These are phyloP conservation scores for Sphaeramia orbicularis DNA, from an alignment of 2,797 vertebrate species.

Conservation along the genomic window DNA sequence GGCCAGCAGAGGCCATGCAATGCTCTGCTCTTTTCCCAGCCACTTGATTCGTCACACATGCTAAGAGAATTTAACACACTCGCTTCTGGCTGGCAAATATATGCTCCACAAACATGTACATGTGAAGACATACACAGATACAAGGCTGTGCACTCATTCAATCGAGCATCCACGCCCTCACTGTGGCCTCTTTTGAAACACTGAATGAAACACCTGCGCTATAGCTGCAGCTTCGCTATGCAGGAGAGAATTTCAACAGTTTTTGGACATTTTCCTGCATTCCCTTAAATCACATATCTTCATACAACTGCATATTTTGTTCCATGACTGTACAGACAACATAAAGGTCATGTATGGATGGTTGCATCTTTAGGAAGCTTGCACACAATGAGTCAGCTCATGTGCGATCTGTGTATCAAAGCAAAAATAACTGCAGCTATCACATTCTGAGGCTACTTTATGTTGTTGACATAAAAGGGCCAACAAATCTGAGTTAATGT, in stretches of 20 bases:
- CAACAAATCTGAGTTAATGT: conserved; percentile 81
- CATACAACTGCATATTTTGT: conserved; percentile 30
- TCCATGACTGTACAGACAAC: conserved; percentile 6
- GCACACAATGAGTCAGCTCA: conserved; percentile 33
- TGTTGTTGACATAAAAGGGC: conserved; percentile 70
- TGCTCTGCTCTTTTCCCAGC: conserved; percentile 80
- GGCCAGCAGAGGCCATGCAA: conserved; percentile 70
- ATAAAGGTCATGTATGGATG: conserved; percentile 39
- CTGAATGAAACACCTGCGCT: conserved; percentile 71
- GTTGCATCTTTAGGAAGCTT: conserved; percentile 46
- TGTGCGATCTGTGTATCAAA: conserved; percentile 56
- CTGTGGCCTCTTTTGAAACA: conserved; percentile 50
- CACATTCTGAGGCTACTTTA: conserved; percentile 66
- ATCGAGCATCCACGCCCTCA: conserved; percentile 19
- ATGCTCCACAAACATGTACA: conserved; percentile 68
- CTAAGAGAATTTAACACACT: conserved; percentile 85
- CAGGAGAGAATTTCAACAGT: conserved; percentile 8
- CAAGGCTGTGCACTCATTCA: conserved; percentile 69
- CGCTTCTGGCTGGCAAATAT: conserved; percentile 64
- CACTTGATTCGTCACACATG: conserved; percentile 84
- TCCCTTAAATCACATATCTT: conserved; percentile 27
- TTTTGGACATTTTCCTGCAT: conserved; percentile 27
- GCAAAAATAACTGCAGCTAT: conserved; percentile 64
- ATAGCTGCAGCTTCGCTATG: conserved; percentile 6
- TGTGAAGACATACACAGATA: conserved; percentile 53